Evolutionary conservation across 2,797 vertebrate species (phyloP), one percentile per base, ranked within the genome.

Genomic region (Botia kubotai): DNA sequence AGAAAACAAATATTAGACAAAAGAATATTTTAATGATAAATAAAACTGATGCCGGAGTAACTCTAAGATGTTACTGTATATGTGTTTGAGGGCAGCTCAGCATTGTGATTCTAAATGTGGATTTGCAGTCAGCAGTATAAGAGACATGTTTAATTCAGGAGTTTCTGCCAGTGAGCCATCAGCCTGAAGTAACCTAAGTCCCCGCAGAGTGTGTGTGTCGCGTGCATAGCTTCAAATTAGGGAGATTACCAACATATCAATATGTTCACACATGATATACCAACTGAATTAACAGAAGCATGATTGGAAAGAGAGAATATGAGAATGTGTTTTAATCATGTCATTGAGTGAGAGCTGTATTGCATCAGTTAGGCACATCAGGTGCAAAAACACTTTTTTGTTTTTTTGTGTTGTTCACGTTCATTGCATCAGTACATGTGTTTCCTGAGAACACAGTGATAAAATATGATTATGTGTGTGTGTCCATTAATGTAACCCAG

Each of bases 81-180:
- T 52, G 26, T 33, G 62, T 17, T 29, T 36, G 48, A 50, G 11
- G 13, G 48, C 48, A 50, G 48, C 11, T 50, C 1, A 50, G 48
- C 14, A 74, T 55, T 75, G 21, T 63, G 46, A 57, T 68, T 83
- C 82, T 86, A 86, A 87, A 81, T 88, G 68, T 74, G 82, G 75
- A 68, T 66, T 67, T 76, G 26, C 11, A 43, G 79, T 88, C 83
- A 82, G 81, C 80, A 72, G 39, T 57, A 86, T 83, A 81, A 86
- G 72, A 89, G 88, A 87, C 85, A 83, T 83, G 75, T 84, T 88
- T 91, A 89, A 92, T 91, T 92, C 86, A 90, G 88, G 89, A 83
- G 7, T 79, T 80, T 90, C 90, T 90, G 84, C 90, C 84, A 87
- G 72, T 83, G 72, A 79, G 83, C 76, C 67, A 39, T 88, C 88